These are phyloP conservation scores for Boleophthalmus pectinirostris DNA, from an alignment of 2,113 vertebrate species.

Conservation along the genomic window DNA sequence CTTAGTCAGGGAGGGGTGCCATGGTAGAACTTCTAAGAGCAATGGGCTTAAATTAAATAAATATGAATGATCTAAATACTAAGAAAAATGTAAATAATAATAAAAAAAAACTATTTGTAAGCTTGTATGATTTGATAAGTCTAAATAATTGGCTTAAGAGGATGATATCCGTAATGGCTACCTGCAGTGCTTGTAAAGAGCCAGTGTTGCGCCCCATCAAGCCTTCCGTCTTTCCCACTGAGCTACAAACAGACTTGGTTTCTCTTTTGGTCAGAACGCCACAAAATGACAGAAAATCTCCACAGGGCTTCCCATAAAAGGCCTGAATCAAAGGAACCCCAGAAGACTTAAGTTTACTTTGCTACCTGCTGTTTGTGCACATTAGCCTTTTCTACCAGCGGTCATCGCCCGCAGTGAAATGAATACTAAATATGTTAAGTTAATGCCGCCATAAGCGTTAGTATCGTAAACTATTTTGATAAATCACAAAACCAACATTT, in stretches of 20 bases:
- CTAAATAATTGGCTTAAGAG: constrained; percentile 54
- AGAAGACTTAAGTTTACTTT: constrained; percentile 80
- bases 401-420: constrained; percentile 64
- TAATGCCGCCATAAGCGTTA: constrained; percentile 29
- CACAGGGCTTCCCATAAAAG: constrained; percentile 86
- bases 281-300: constrained; percentile 78
- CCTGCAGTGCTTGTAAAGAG: constrained; percentile 72
- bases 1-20: constrained; percentile 38
- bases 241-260: constrained; percentile 50
- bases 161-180: constrained; percentile 71
- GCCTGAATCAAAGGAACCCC: constrained; percentile 85
- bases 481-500: constrained; percentile 21
- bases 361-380: constrained; percentile 87
- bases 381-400: constrained; percentile 81
- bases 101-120: constrained; percentile 19
- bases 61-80: constrained; percentile 42
- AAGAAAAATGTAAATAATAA: constrained; percentile 3
- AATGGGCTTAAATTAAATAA: constrained; percentile 45
- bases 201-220: constrained; percentile 61
- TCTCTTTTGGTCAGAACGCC: constrained; percentile 54
- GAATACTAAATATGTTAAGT: constrained; percentile 70
- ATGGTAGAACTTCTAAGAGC: constrained; percentile 22
- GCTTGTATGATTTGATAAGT: constrained; percentile 32
- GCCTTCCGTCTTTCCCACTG: constrained; percentile 61
- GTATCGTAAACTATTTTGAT: constrained; percentile 8